Conservation (phyloP, 1,140 invertebrate genomes). For the Drosophila arawakana region DNA sequence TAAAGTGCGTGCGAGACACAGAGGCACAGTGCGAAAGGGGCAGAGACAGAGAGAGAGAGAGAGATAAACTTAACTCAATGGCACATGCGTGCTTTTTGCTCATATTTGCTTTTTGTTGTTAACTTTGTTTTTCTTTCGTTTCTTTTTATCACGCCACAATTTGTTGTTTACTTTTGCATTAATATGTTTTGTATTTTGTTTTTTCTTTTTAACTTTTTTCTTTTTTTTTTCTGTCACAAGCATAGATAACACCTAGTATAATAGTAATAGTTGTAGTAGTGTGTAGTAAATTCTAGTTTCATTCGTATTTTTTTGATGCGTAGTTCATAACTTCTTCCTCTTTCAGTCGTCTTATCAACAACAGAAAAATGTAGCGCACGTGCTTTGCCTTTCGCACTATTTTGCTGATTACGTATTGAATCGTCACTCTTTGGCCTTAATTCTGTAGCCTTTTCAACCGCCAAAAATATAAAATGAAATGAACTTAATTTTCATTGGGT, state of each 20-base stretch:
- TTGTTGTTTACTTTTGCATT: conserved; percentile 72
- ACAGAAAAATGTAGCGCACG: conserved; percentile 49
- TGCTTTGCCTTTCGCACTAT: conserved; percentile 36
- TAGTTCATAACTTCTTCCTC: conserved; percentile 39
- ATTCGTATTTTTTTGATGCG: conserved; percentile 54
- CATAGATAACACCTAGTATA: conserved; percentile 28
- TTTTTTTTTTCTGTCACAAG: not conserved
- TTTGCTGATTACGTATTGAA: conserved; percentile 8
- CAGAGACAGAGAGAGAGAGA: not conserved
- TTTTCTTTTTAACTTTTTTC: conserved; percentile 28
- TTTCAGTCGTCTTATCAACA: conserved; percentile 4
- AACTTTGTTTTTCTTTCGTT: conserved; percentile 16
- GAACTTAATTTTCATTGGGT: not conserved
- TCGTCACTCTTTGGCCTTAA: not conserved
- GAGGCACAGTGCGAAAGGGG: not conserved
- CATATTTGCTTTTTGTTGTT: conserved; percentile 23
- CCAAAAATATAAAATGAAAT: not conserved
- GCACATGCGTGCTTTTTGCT: conserved; percentile 50
- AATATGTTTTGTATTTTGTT: conserved; percentile 58
- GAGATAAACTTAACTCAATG: conserved; percentile 51
- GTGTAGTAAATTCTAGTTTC: conserved; percentile 62
- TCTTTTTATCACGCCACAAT: conserved; percentile 59
- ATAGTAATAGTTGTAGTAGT: not conserved
- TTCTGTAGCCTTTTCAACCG: not conserved
- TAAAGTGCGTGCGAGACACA: conserved; percentile 2